Base-by-base conservation (phyloP, 2,888 invertebrate species). In the Gari tellinella region DNA sequence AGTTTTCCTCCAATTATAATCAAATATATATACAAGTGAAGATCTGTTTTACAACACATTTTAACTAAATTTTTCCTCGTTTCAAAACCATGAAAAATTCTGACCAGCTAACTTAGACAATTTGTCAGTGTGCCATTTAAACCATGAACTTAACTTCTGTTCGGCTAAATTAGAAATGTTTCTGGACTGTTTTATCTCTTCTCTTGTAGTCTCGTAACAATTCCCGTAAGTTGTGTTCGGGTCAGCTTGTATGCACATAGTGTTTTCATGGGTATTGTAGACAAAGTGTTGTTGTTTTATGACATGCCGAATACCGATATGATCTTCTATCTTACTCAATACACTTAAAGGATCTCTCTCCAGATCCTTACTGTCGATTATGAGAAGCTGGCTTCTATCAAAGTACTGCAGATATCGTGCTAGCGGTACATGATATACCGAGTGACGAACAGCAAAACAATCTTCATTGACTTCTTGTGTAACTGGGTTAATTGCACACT, bases 201-300 rank as follows among this genome's bases (percentile, higher is more conserved):
- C 10, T 31, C 31, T 31, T 31, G 31, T 31, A 10, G 5, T 31
- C 10, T 31, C 31, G 10, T 31, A 31, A 31, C 31, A 31, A 31
- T 31, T 7, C 10, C 31, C 31, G 10, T 31, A 31, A 31, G 4
- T 31, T 31, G 31, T 31, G 4, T 31, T 31, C 31, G 31, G 31
- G 4, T n/a, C 1, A 15, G 51, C 2, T 37, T 41, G 25, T 0
- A 68, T n/a, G 45, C 68, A 68, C 31, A 61, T 56, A 31, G 49
- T 51, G 2, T 55, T 48, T 25, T 68, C 62, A 4, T 56, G 25
- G 10, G 31, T 1, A 55, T 62, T 98, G 93, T 97, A 99, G 93
- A 97, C 97, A 93, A 99, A 97, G 92, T 97, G 96, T 92, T 96
- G 96, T 12, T 66, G 57, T 14, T 68, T 52, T 15, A 88, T 72